Evolutionary conservation across 2,113 vertebrate species (phyloP).

Genomic region (Centropristis striata): DNA sequence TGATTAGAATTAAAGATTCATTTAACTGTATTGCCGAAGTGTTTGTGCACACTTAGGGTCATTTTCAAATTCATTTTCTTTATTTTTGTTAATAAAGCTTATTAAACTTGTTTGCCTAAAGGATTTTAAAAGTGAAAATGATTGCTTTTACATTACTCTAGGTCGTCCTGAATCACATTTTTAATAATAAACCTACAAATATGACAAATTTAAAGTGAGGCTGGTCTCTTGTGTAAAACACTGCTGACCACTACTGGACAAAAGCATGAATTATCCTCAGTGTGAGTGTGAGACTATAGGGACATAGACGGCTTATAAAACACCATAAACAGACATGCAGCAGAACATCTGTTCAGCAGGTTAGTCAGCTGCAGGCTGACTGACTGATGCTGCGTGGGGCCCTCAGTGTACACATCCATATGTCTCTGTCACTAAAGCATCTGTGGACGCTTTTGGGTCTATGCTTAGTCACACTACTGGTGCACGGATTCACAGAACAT

Average conservation of each 20-base stretch:
- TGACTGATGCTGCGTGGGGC: constrained; percentile 54
- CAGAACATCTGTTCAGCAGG: constrained; percentile 60
- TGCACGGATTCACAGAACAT: not conserved
- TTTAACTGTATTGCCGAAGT: not conserved
- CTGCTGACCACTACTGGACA: constrained; percentile 64
- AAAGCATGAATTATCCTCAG: constrained; percentile 18
- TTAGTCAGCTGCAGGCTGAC: constrained; percentile 53
- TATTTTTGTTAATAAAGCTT: not conserved
- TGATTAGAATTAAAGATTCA: not conserved
- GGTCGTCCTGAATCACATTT: not conserved
- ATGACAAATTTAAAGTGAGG: not conserved
- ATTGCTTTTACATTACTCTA: not conserved
- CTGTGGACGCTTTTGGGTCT: constrained; percentile 20
- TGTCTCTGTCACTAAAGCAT: constrained; percentile 67
- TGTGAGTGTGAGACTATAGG: not conserved
- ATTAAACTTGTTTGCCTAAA: not conserved
- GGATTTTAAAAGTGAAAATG: not conserved
- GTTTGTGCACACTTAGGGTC: not conserved
- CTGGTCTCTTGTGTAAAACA: constrained; percentile 20
- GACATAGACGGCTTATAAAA: constrained; percentile 29
- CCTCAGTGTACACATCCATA: constrained; percentile 63
- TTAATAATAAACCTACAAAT: not conserved
- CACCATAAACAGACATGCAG: constrained; percentile 64
- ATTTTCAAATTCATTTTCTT: not conserved
- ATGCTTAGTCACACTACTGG: not conserved